Conservation (phyloP, 2,113 vertebrate species). For the Choloepus hoffmanni region DNA sequence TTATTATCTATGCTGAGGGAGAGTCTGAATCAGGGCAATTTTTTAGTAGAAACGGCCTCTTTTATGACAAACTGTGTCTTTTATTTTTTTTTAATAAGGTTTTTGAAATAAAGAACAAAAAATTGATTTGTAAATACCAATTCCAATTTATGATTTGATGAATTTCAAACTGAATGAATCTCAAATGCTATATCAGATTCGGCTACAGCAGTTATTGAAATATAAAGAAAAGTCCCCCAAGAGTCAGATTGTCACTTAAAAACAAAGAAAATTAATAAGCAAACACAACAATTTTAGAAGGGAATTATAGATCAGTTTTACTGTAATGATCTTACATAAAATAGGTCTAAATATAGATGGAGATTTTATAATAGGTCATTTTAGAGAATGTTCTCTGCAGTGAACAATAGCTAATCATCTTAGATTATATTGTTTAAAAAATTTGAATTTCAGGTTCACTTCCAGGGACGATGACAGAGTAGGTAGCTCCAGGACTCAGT, state of each 20-base stretch:
- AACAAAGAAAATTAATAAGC: constrained; percentile 64
- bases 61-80: neutral
- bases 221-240: neutral
- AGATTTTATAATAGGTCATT: constrained; percentile 24
- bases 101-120: neutral
- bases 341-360: constrained; percentile 38
- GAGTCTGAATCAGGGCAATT: neutral
- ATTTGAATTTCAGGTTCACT: neutral
- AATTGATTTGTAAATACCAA: neutral
- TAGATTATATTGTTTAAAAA: neutral
- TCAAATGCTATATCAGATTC: constrained; percentile 29
- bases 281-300: neutral
- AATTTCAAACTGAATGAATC: constrained; percentile 56
- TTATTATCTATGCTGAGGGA: neutral
- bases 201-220: constrained; percentile 43
- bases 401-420: constrained; percentile 43
- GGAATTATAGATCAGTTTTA: neutral
- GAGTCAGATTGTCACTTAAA: constrained; percentile 59
- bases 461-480: too few relatives aligned
- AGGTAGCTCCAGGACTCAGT: too few relatives aligned
- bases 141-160: neutral
- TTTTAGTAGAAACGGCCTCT: neutral
- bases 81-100: neutral
- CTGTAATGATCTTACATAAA: constrained; percentile 41
- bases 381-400: constrained; percentile 16